Conservation (phyloP, 2,113 vertebrate genomes). For the Pelmatolapia mariae region DNA sequence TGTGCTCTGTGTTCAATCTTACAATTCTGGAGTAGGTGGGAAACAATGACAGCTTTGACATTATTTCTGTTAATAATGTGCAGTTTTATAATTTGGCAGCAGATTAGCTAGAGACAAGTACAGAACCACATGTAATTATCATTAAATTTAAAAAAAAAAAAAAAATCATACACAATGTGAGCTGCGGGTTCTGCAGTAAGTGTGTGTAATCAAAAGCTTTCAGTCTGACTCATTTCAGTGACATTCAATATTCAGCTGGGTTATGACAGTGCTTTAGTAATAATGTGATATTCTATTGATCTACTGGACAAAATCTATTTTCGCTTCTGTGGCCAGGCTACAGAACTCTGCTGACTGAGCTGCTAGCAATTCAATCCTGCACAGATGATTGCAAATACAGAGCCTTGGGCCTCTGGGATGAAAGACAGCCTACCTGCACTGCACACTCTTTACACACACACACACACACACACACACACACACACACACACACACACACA, state of each 20-base stretch:
- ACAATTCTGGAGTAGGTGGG: neutral
- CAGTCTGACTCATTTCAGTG: slow-evolving; percentile 17
- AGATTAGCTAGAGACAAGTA: neutral
- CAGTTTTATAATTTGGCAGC: neutral
- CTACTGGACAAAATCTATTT: slow-evolving; percentile 35
- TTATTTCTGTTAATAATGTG: neutral
- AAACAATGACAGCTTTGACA: neutral
- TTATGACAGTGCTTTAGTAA: slow-evolving; percentile 34
- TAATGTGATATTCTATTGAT: slow-evolving; percentile 53
- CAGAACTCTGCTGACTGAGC: slow-evolving; percentile 31
- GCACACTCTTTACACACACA: neutral
- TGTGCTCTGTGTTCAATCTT: neutral
- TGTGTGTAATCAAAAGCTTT: slow-evolving; percentile 17
- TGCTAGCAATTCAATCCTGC: slow-evolving; percentile 1
- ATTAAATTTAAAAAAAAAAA: neutral
- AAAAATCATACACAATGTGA: neutral
- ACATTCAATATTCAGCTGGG: slow-evolving; percentile 29
- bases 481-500: neutral
- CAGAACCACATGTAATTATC: neutral
- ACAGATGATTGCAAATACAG: neutral
- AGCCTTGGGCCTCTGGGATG: neutral
- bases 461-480: neutral
- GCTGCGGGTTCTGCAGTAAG: neutral
- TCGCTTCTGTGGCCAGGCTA: neutral
- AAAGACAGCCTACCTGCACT: neutral